These are phyloP conservation scores for Astreopora myriophthalma DNA, from an alignment of 64 coral and sea anemone genomes.

Conservation along the genomic window DNA sequence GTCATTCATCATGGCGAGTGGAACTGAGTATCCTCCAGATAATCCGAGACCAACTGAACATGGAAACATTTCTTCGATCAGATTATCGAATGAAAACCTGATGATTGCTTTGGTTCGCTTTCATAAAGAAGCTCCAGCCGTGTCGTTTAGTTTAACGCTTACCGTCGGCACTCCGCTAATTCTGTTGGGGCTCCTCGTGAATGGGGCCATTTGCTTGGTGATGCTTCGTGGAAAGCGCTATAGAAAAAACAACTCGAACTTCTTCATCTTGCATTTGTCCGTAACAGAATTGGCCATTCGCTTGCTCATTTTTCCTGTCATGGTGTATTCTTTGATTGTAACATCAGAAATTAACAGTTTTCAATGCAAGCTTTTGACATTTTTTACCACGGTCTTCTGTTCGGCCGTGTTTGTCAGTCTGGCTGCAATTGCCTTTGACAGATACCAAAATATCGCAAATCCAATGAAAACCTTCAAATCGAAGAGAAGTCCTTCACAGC, in stretches of 20 bases:
- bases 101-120: not conserved
- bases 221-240: conserved; percentile 47
- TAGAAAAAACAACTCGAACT: conserved; percentile 34
- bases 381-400: not conserved
- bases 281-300: conserved; percentile 15
- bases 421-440: conserved; percentile 14
- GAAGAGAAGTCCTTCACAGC: not conserved
- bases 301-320: not conserved
- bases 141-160: not conserved
- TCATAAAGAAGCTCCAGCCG: not conserved
- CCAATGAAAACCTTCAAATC: conserved; percentile 1
- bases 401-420: conserved; percentile 26
- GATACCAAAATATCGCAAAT: conserved; percentile 36
- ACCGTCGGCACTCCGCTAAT: not conserved
- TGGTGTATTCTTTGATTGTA: not conserved
- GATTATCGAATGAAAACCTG: too few relatives aligned
- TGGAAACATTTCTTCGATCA: not conserved
- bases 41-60: not conserved
- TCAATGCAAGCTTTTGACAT: conserved; percentile 12
- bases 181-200: conserved; percentile 36
- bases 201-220: conserved; percentile 38
- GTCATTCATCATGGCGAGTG: not conserved
- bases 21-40: not conserved
- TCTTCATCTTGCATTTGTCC: conserved; percentile 67
- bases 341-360: not conserved